A percentile compares a stretch with the other conserved stretches of the same genome.
These are phyloP conservation scores for Psittacula echo DNA, from an alignment of 2,797 vertebrate genomes.

Conservation along the genomic window DNA sequence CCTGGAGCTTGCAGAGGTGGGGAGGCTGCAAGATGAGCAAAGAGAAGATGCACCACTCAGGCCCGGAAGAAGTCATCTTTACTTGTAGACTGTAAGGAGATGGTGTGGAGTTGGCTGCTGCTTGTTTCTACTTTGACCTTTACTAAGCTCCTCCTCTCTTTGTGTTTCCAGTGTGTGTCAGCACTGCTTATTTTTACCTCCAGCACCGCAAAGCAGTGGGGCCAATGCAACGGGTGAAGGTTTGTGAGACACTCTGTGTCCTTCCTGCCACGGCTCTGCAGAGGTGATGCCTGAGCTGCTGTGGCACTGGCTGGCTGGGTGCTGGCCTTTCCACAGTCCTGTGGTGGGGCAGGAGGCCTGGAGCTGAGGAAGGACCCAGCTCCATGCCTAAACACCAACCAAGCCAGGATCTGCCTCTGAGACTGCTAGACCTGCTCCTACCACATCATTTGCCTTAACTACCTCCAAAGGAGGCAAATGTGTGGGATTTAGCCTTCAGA, in stretches of 20 bases:
- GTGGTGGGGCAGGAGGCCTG: not conserved
- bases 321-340: not conserved
- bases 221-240: not conserved
- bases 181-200: not conserved
- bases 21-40: not conserved
- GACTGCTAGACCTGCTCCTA: not conserved
- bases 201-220: not conserved
- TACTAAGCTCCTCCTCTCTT: not conserved
- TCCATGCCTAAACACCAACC: not conserved
- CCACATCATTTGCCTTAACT: not conserved
- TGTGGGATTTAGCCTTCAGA: not conserved
- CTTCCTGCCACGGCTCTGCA: not conserved
- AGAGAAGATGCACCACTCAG: not conserved
- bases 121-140: not conserved
- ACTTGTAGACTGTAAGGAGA: not conserved
- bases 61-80: not conserved
- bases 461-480: not conserved
- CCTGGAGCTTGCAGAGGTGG: not conserved
- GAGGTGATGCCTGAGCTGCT: accelerated
- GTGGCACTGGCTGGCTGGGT: not conserved
- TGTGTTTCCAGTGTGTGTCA: not conserved
- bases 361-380: not conserved
- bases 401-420: not conserved
- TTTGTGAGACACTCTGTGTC: not conserved
- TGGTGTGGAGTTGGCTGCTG: not conserved